Conservation (phyloP, 2,113 vertebrate genomes). For the Egretta garzetta region DNA sequence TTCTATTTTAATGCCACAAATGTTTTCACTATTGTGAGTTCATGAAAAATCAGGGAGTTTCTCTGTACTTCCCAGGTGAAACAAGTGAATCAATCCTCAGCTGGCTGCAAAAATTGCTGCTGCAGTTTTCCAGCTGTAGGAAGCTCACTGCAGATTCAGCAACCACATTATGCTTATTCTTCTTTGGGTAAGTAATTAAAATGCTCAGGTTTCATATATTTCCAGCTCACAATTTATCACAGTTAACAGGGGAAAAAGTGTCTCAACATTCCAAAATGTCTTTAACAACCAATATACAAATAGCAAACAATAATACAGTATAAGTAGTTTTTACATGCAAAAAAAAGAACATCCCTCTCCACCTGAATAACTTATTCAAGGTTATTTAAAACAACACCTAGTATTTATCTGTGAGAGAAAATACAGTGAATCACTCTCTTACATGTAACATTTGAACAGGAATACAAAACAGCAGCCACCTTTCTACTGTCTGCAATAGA, state of each 20-base stretch:
- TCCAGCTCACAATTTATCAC: neutral
- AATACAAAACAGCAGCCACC: neutral
- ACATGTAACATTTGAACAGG: neutral
- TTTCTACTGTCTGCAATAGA: neutral
- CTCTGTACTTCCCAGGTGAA: neutral
- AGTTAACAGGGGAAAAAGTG: neutral
- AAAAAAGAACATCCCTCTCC: neutral
- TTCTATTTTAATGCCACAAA: neutral
- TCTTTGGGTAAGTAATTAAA: slow-evolving; percentile 19
- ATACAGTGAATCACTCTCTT: neutral
- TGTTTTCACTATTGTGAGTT: neutral
- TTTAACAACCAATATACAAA: neutral
- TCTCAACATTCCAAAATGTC: neutral
- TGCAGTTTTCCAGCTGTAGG: neutral
- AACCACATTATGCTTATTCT: slow-evolving; percentile 27
- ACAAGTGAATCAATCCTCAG: neutral
- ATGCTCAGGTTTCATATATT: neutral
- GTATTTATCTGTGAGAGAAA: neutral
- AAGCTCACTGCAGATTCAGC: slow-evolving; percentile 40
- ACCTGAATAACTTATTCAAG: neutral
- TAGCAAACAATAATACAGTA: neutral
- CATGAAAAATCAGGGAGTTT: neutral
- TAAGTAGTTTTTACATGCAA: neutral
- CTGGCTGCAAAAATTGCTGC: neutral
- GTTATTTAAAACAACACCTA: neutral